A percentile compares a stretch with the other conserved stretches of the same genome.
These are phyloP conservation scores for Takifugu ocellatus DNA, from an alignment of 2,797 vertebrate genomes.

Conservation along the genomic window DNA sequence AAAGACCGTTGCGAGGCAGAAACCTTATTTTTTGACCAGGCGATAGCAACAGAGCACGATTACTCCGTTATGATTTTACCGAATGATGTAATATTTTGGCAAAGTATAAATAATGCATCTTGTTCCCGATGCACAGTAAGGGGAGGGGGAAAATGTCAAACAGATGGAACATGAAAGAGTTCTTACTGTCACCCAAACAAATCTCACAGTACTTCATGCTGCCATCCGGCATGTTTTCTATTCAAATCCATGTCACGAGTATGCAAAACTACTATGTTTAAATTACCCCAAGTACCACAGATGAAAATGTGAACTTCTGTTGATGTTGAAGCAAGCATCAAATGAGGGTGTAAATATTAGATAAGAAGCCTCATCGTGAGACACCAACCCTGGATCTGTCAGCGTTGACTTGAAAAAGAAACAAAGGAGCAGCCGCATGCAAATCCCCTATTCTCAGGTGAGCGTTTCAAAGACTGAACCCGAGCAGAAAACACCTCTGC, in stretches of 20 bases:
- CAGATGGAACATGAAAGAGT: slow-evolving; percentile 28
- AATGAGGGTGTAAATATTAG: slow-evolving; percentile 8
- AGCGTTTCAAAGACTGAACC: slow-evolving; percentile 18
- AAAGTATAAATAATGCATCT: slow-evolving; percentile 49
- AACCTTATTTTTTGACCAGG: slow-evolving; percentile 4
- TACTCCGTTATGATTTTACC: slow-evolving; percentile 43
- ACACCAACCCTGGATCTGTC: not conserved
- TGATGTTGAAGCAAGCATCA: slow-evolving; percentile 3
- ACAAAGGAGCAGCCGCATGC: slow-evolving; percentile 4
- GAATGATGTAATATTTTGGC: slow-evolving; percentile 54
- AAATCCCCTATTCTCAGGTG: slow-evolving; percentile 5
- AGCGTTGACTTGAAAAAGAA: slow-evolving; percentile 9
- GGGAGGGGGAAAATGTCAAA: slow-evolving; percentile 11
- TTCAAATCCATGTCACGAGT: slow-evolving; percentile 8
- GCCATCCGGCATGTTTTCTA: not conserved
- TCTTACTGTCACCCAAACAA: slow-evolving; percentile 18
- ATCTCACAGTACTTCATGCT: slow-evolving; percentile 11
- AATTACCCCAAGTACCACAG: not conserved
- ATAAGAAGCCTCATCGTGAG: slow-evolving; percentile 13
- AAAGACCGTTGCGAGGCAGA: slow-evolving; percentile 46
- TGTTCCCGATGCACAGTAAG: slow-evolving; percentile 14
- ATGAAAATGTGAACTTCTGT: not conserved
- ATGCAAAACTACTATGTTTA: slow-evolving; percentile 11
- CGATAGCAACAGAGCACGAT: slow-evolving; percentile 39
- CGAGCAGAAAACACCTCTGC: not conserved